These are phyloP conservation scores for Aldabrachelys gigantea DNA, from an alignment of 2,113 vertebrate genomes.

Conservation along the genomic window DNA sequence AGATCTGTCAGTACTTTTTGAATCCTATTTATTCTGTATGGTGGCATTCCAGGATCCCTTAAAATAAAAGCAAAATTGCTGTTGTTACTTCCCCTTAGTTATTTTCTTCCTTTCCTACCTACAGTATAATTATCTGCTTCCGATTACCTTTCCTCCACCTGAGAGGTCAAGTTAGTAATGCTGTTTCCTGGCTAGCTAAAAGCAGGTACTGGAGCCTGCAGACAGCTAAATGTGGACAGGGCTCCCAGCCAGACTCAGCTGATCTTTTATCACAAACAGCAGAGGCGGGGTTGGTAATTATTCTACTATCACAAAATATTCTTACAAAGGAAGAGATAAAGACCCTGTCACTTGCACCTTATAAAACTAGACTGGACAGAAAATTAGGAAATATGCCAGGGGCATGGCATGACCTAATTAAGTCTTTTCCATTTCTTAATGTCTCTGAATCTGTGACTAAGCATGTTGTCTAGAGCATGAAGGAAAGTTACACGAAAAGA, in stretches of 20 bases:
- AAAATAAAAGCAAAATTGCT: neutral
- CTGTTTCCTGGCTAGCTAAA: neutral
- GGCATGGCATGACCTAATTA: neutral
- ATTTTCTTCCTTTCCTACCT: neutral
- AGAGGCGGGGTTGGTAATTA: neutral
- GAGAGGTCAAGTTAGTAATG: neutral
- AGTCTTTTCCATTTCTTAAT: neutral
- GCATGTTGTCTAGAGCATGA: neutral
- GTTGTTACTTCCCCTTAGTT: neutral
- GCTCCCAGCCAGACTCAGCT: neutral
- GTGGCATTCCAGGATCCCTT: neutral
- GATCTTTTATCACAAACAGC: neutral
- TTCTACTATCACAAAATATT: neutral
- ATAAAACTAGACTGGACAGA: neutral
- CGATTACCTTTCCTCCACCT: neutral
- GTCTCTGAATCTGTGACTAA: neutral
- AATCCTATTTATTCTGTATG: neutral
- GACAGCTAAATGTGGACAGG: neutral
- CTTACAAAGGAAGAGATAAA: neutral
- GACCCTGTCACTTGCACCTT: neutral
- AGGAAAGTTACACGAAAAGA: neutral
- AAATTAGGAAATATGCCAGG: accelerated
- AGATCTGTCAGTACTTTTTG: neutral
- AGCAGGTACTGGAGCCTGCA: neutral
- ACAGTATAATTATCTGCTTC: neutral